Conservation (phyloP, 92 coral and sea anemone genomes). For the Diadumene lineata region DNA sequence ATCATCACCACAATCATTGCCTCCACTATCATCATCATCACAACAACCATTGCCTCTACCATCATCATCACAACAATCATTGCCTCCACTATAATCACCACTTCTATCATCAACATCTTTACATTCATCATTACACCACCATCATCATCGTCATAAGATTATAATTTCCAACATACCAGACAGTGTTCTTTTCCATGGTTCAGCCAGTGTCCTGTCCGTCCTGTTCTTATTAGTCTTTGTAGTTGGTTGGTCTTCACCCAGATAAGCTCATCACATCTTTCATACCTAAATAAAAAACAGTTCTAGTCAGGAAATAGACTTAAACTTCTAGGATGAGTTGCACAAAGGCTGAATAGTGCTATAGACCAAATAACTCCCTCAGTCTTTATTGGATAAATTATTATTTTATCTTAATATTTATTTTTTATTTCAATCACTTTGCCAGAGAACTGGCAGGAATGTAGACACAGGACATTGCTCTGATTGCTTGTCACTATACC, state of each 20-base stretch:
- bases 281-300: slow-evolving; percentile 49
- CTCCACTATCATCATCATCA: neutral
- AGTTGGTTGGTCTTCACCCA: slow-evolving; percentile 99
- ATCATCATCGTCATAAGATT: neutral
- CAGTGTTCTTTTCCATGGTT: slow-evolving; percentile 99
- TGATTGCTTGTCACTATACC: no score
- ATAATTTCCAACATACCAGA: slow-evolving; percentile 51
- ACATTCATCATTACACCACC: neutral
- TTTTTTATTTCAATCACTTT: no score
- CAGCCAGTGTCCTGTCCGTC: slow-evolving; percentile 98
- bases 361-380: no score
- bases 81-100: neutral
- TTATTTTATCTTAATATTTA: no score
- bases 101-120: neutral
- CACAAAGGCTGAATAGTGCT: no score
- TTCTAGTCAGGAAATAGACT: no score
- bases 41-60: neutral
- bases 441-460: no score
- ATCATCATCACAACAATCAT: neutral
- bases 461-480: no score
- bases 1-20: neutral
- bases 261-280: slow-evolving; percentile 90
- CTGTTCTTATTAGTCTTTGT: slow-evolving; percentile 92
- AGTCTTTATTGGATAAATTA: no score
- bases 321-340: no score